Evolutionary conservation across 2,113 vertebrate genomes (phyloP).

Genomic region (Catharus minimus): DNA sequence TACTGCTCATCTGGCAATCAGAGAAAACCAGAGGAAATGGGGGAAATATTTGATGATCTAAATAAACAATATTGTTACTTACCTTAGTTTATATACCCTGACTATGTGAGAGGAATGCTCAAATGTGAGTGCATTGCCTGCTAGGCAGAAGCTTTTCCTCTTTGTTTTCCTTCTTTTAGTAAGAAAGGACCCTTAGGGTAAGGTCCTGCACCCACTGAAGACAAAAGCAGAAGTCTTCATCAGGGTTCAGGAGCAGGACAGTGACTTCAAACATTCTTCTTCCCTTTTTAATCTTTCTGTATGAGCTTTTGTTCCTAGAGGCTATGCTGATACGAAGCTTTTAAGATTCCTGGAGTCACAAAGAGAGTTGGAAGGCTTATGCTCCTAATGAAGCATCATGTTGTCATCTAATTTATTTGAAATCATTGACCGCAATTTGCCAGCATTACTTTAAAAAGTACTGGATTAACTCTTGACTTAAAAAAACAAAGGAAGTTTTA

Average conservation of each 20-base stretch:
- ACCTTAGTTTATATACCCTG: slow-evolving; percentile 41
- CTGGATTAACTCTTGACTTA: slow-evolving; percentile 5
- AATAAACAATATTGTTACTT: slow-evolving; percentile 38
- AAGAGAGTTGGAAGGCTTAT: slow-evolving; percentile 30
- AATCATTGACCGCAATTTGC: slow-evolving; percentile 61
- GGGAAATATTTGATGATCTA: not conserved
- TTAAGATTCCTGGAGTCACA: slow-evolving; percentile 62
- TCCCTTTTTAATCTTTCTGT: slow-evolving; percentile 22
- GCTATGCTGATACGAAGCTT: slow-evolving; percentile 66
- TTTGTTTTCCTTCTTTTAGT: not conserved
- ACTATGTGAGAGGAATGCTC: not conserved
- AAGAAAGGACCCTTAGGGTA: slow-evolving; percentile 15
- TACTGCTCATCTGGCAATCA: not conserved
- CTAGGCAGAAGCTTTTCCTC: slow-evolving; percentile 7
- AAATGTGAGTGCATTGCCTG: not conserved
- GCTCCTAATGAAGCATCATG: slow-evolving; percentile 24
- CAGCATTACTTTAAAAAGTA: not conserved
- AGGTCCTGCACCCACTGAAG: not conserved
- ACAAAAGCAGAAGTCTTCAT: not conserved
- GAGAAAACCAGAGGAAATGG: not conserved
- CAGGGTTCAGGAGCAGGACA: slow-evolving; percentile 19
- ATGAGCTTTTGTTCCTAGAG: slow-evolving; percentile 48
- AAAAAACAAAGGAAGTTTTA: not conserved
- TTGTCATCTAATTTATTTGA: slow-evolving; percentile 16
- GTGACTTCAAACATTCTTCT: not conserved